A percentile compares a stretch with the other conserved stretches of the same genome.
phyloP scores from a whole-genome alignment of 1,140 invertebrate genomes.

The Drosophila sp. region DNA sequence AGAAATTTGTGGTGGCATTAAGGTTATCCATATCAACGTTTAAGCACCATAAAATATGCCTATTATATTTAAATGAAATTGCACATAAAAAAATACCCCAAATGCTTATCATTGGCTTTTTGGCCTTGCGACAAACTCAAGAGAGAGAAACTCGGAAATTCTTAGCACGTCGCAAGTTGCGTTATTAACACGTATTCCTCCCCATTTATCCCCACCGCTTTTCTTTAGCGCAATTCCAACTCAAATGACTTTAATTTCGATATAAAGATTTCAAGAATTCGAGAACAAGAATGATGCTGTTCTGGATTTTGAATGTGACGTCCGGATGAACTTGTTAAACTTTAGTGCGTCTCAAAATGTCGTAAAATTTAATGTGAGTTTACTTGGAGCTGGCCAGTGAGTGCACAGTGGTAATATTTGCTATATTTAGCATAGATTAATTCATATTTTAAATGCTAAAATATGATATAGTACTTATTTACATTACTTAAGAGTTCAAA shows the following conservation, averaged over 20 bases:
- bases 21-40: constrained; percentile 14
- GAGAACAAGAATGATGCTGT: neutral
- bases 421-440: no score
- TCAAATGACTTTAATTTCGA: constrained; percentile 70
- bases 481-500: no score
- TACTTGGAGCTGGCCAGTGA: constrained; percentile 2
- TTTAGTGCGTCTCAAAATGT: constrained; percentile 75
- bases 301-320: constrained; percentile 57
- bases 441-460: no score
- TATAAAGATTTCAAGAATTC: constrained; percentile 53
- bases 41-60: constrained; percentile 68
- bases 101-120: constrained; percentile 48
- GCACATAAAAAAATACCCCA: constrained; percentile 70
- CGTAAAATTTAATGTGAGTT: constrained; percentile 73
- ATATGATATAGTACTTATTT: no score
- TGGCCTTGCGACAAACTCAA: constrained; percentile 47
- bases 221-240: constrained; percentile 29
- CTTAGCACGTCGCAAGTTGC: constrained; percentile 70
- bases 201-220: neutral
- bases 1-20: neutral
- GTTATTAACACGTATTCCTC: constrained; percentile 72
- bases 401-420: no score
- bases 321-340: constrained; percentile 66
- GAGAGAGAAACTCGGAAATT: constrained; percentile 30
- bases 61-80: constrained; percentile 73